Base-by-base conservation (phyloP, 2,113 vertebrate genomes). In the Paradisaea rubra region DNA sequence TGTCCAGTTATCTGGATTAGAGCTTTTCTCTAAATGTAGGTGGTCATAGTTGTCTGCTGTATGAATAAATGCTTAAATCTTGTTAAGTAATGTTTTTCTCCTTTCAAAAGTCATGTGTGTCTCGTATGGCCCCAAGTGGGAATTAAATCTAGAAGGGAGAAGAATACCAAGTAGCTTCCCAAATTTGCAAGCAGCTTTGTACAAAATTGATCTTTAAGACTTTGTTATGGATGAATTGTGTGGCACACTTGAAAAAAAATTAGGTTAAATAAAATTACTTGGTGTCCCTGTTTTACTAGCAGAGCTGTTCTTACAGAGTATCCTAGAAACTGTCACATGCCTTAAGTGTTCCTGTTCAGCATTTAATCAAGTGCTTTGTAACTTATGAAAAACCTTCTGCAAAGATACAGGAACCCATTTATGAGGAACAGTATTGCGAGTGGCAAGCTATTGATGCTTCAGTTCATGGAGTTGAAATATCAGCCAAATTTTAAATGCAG, bases 221-320 rank as follows among this genome's bases (percentile, higher is more conserved):
- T 86, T 83, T 54, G 70, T 86, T 91, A 93, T 77, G 79, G 78
- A 63, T 91, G 50, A 82, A 88, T 80, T 91, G 82, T 83, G 82
- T 94, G 66, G 68, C 91, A 73, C 70, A n/a, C 63, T 85, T 77
- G 35, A 56, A 95, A 88, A 82, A 92, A 92, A 95, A 95, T 61
- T 50, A 96, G 94, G 94, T 95, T 95, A 96, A 96, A 90, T 96
- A 93, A 96, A 94, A 93, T 97, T 91, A 92, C 91, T 89, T 76
- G 70, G 84, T 94, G 94, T 79, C 95, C 94, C 74, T 94, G 74
- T 97, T 97, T 95, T 95, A 89, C 89, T 82, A 61, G 69, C 61
- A 64, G 77, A 69, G 53, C 65, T 72, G 89, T 85, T 95, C 84
- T 89, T 92, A 50, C 28, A 85, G 33, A 79, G 91, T 95, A 94